These are phyloP conservation scores for Cremastinae sp. DNA, from an alignment of 2,888 invertebrate species.

Conservation along the genomic window DNA sequence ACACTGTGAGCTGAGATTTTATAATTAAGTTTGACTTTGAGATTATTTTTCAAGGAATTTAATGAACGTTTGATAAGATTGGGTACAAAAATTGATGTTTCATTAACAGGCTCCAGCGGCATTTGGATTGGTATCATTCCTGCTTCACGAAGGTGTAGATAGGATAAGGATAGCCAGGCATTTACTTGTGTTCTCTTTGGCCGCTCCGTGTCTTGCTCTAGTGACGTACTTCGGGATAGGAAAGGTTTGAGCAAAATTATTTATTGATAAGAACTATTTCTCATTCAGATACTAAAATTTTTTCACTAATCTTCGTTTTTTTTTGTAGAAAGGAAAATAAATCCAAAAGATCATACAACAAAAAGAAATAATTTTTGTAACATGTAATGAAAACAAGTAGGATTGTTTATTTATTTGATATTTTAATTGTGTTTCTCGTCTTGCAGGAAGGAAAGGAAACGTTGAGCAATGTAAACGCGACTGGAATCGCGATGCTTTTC, in stretches of 20 bases:
- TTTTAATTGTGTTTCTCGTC: slow-evolving; percentile 3
- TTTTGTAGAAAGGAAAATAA: too few relatives aligned
- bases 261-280: slow-evolving; percentile 1
- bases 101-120: slow-evolving; percentile 93
- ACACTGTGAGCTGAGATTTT: too few relatives aligned
- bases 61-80: not conserved
- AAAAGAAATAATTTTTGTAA: too few relatives aligned
- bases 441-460: slow-evolving; percentile 94
- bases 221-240: slow-evolving; percentile 97
- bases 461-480: slow-evolving; percentile 93
- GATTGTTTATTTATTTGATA: slow-evolving; percentile 15
- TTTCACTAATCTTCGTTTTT: too few relatives aligned
- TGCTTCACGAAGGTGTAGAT: slow-evolving; percentile 97
- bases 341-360: too few relatives aligned
- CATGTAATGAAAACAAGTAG: slow-evolving; percentile 10
- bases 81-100: slow-evolving; percentile 7
- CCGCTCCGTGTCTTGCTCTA: slow-evolving; percentile 94
- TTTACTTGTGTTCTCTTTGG: slow-evolving; percentile 93
- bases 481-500: slow-evolving; percentile 98
- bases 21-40: too few relatives aligned
- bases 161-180: slow-evolving; percentile 93
- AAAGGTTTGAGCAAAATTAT: slow-evolving; percentile 79
- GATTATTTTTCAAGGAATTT: too few relatives aligned
- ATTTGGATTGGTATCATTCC: slow-evolving; percentile 98
- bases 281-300: too few relatives aligned